phyloP scores from a whole-genome alignment of 2,113 vertebrate species.

The Puffinus mauretanicus region DNA sequence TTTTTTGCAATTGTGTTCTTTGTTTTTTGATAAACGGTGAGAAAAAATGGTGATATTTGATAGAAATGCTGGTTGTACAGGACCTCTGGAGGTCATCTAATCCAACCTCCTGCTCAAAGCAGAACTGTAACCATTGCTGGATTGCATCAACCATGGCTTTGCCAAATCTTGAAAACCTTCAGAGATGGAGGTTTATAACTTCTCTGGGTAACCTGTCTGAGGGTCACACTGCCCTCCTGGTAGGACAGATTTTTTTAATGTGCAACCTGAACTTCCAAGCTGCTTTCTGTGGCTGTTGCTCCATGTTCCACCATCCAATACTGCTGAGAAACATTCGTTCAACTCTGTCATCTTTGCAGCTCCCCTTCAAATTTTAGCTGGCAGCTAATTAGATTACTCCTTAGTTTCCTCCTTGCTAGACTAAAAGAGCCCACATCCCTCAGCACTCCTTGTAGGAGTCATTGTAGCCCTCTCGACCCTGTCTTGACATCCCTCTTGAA shows the following conservation, averaged over 20 bases:
- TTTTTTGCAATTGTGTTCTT: not conserved
- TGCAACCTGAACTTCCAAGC: not conserved
- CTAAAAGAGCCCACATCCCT: not conserved
- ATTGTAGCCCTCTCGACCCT: not conserved
- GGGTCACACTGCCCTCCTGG: not conserved
- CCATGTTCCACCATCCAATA: fast-evolving
- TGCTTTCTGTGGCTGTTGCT: not conserved
- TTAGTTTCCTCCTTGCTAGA: not conserved
- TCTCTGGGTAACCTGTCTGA: not conserved
- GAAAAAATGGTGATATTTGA: not conserved
- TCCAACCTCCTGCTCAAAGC: not conserved
- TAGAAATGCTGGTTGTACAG: not conserved
- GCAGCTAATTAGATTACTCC: not conserved
- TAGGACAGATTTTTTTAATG: not conserved
- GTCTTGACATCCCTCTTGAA: not conserved
- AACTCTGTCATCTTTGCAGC: not conserved
- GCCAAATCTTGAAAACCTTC: not conserved
- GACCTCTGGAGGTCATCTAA: not conserved
- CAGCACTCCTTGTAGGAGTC: not conserved
- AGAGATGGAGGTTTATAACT: not conserved
- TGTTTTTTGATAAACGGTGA: not conserved
- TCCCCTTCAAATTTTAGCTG: not conserved
- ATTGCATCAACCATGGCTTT: not conserved
- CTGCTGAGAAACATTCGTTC: not conserved
- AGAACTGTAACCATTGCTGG: not conserved